Evolutionary conservation across 2,888 invertebrate genomes (phyloP).

Genomic region (Gryllus longicercus): DNA sequence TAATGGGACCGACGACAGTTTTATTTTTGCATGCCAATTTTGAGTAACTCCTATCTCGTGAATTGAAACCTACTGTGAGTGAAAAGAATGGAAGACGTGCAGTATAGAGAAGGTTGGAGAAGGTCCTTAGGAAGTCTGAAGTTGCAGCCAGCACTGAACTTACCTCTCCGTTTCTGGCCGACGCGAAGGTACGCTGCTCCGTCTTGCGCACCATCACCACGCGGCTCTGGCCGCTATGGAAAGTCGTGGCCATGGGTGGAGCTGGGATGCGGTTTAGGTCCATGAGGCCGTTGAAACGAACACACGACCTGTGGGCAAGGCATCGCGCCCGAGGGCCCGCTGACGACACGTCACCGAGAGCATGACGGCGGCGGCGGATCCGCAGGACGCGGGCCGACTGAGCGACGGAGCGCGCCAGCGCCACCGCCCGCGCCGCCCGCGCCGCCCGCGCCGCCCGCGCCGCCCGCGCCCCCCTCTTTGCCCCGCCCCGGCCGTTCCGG

Average conservation of each 20-base stretch:
- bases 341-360: neutral
- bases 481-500: neutral
- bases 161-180: conserved; percentile 55
- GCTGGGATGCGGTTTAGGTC: conserved; percentile 40
- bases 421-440: neutral
- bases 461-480: neutral
- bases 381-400: neutral
- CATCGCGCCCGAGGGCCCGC: neutral
- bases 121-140: neutral
- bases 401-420: neutral
- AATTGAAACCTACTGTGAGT: neutral
- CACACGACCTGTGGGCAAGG: neutral
- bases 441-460: neutral
- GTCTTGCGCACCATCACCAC: conserved; percentile 67
- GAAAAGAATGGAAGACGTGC: neutral
- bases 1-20: no score
- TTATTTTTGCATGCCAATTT: no score
- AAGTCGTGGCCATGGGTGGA: conserved; percentile 42
- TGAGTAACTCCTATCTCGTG: no score
- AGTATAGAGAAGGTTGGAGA: neutral
- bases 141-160: conserved; percentile 36
- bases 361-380: neutral
- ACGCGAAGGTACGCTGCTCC: conserved; percentile 62
- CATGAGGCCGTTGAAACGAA: conserved; percentile 35
- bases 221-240: conserved; percentile 52